phyloP scores from a whole-genome alignment of 2,797 vertebrate species.

The Cuniculus paca region DNA sequence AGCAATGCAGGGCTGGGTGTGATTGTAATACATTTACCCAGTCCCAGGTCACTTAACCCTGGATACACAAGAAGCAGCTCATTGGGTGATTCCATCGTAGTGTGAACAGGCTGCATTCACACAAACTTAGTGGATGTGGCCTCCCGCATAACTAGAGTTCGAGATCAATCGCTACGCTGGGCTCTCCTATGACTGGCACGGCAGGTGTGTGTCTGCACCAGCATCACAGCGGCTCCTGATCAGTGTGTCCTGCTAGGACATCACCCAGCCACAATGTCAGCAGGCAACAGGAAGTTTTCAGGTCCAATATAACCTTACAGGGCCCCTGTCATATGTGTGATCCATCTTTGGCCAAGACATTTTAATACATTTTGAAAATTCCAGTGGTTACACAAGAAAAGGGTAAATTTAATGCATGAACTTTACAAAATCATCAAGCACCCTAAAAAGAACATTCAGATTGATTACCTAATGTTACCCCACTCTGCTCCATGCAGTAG shows the following conservation, averaged over 20 bases:
- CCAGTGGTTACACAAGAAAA: too few relatives aligned
- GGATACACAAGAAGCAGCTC: not conserved
- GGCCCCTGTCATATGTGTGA: too few relatives aligned
- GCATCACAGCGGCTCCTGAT: not conserved
- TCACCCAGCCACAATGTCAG: not conserved
- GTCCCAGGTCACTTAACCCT: not conserved
- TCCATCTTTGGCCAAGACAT: not conserved
- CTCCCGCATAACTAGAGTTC: fast-evolving
- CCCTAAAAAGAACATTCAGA: fast-evolving
- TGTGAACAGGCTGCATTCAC: not conserved
- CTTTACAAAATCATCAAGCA: not conserved
- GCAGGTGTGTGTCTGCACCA: not conserved
- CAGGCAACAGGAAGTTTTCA: too few relatives aligned
- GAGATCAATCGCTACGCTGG: fast-evolving
- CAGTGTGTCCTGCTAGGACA: fast-evolving
- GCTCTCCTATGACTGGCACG: not conserved
- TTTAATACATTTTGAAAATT: not conserved
- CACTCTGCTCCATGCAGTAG: fast-evolving
- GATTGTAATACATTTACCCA: too few relatives aligned
- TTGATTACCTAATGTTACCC: not conserved
- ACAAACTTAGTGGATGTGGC: not conserved
- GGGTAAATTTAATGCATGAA: fast-evolving
- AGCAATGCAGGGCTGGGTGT: not conserved
- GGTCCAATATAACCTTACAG: fast-evolving
- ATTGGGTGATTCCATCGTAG: fast-evolving